Conservation (phyloP, 2,888 invertebrate genomes). For the Gastracanthus pulcherrimus region DNA sequence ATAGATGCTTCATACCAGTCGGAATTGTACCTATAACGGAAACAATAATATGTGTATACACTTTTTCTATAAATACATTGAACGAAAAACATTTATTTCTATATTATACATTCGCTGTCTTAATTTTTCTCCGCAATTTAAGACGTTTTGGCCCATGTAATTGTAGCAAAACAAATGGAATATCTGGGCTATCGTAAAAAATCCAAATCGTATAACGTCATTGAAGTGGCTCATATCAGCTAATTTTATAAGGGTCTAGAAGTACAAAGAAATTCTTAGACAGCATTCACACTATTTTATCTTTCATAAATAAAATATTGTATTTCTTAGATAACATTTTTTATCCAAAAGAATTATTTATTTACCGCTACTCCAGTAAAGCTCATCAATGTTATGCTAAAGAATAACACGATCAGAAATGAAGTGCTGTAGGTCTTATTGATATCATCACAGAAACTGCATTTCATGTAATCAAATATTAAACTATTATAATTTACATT, state of each 20-base stretch:
- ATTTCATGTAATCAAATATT: too few relatives aligned
- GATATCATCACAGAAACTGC: slow-evolving; percentile 42
- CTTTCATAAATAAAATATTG: not conserved
- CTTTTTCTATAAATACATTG: not conserved
- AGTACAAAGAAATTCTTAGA: not conserved
- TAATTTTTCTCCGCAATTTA: slow-evolving; percentile 19
- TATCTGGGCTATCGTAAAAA: slow-evolving; percentile 27
- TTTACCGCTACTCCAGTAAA: slow-evolving; percentile 50
- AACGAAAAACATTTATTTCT: not conserved
- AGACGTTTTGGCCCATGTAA: slow-evolving; percentile 29
- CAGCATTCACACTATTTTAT: not conserved
- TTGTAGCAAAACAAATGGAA: slow-evolving; percentile 42
- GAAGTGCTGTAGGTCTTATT: slow-evolving; percentile 18
- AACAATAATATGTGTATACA: not conserved
- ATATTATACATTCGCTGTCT: slow-evolving; percentile 7
- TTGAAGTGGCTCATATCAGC: not conserved
- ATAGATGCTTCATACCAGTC: slow-evolving; percentile 38
- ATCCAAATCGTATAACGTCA: slow-evolving; percentile 4
- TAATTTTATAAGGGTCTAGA: slow-evolving; percentile 23
- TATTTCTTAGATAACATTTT: too few relatives aligned
- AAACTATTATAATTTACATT: too few relatives aligned
- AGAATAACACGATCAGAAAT: not conserved
- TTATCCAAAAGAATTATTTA: too few relatives aligned
- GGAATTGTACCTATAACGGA: slow-evolving; percentile 28
- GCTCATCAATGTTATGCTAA: slow-evolving; percentile 34